Evolutionary conservation across 2,888 invertebrate genomes (phyloP).

Genomic region (Pseudoips prasinana): DNA sequence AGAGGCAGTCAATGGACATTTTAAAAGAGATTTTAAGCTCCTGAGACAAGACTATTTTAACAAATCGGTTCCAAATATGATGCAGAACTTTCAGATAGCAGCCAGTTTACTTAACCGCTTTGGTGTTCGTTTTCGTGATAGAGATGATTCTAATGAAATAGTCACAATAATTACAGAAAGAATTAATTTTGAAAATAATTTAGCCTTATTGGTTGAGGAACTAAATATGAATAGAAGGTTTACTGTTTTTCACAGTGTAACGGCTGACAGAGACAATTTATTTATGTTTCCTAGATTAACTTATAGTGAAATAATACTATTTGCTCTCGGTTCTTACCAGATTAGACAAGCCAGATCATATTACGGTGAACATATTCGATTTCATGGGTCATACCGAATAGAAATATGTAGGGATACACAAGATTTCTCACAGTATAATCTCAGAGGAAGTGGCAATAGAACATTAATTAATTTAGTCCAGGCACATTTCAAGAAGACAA

Average conservation of each 20-base stretch:
- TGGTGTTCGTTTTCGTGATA: conserved; percentile 7
- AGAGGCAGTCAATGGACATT: conserved; percentile 1
- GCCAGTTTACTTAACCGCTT: conserved; percentile 7
- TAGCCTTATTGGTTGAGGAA: not conserved
- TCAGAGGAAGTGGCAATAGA: not conserved
- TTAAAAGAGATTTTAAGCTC: conserved; percentile 2
- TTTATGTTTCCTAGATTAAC: conserved; percentile 10
- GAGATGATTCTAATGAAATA: conserved; percentile 1
- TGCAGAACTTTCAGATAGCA: conserved; percentile 5
- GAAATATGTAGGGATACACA: not conserved
- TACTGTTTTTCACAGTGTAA: not conserved
- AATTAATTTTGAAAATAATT: conserved; percentile 1
- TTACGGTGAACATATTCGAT: conserved; percentile 10
- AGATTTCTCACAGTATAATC: not conserved
- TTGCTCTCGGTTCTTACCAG: conserved; percentile 14
- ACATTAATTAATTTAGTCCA: not conserved
- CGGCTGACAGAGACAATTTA: conserved; percentile 5
- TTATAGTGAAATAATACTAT: conserved; percentile 10
- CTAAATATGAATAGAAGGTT: conserved; percentile 1
- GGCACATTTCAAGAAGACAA: not conserved
- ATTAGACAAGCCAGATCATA: conserved; percentile 10
- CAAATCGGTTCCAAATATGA: conserved; percentile 5
- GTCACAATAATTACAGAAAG: conserved; percentile 1
- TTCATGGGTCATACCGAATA: conserved; percentile 1
- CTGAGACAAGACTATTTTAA: conserved; percentile 1